Percentiles rank a stretch among this genome's conserved stretches.
phyloP scores from a whole-genome alignment of 1,140 invertebrate species.

The Latrodectus geometricus region DNA sequence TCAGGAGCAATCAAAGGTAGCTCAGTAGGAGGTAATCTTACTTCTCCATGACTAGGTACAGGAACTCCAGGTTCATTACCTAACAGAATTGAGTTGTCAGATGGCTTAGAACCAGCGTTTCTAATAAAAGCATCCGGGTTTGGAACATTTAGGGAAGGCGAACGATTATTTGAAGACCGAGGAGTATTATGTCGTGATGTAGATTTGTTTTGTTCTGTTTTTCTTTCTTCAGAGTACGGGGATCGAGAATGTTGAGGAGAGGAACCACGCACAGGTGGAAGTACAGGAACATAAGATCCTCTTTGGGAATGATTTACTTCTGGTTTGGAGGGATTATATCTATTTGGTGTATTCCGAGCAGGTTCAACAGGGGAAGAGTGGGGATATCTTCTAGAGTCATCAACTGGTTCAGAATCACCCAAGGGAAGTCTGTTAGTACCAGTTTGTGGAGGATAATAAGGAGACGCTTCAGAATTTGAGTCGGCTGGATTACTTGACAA shows the following conservation, averaged over 20 bases:
- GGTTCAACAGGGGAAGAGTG: not conserved
- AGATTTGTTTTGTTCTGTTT: not conserved
- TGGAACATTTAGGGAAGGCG: not conserved
- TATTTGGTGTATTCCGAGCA: not conserved
- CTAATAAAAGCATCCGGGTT: slow-evolving; percentile 4
- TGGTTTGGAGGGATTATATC: slow-evolving; percentile 5
- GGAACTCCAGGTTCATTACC: not conserved
- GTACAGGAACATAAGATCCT: slow-evolving; percentile 39
- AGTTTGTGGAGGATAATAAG: slow-evolving; percentile 26
- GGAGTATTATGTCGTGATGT: not conserved
- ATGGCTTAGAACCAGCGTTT: not conserved
- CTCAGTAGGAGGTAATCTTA: slow-evolving; percentile 16
- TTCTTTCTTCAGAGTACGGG: not conserved
- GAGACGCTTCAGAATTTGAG: not conserved
- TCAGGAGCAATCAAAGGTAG: slow-evolving; percentile 3
- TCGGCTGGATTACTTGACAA: not conserved
- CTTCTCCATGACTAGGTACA: slow-evolving; percentile 1
- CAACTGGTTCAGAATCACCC: not conserved
- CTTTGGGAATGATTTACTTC: not conserved
- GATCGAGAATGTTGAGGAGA: not conserved
- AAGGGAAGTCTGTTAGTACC: slow-evolving; percentile 36
- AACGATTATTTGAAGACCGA: slow-evolving; percentile 1
- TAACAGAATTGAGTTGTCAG: slow-evolving; percentile 3
- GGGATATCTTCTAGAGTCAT: not conserved
- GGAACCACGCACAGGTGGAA: slow-evolving; percentile 3